These are phyloP conservation scores for Buphagus erythrorhynchus DNA, from an alignment of 2,797 vertebrate genomes.

Conservation along the genomic window DNA sequence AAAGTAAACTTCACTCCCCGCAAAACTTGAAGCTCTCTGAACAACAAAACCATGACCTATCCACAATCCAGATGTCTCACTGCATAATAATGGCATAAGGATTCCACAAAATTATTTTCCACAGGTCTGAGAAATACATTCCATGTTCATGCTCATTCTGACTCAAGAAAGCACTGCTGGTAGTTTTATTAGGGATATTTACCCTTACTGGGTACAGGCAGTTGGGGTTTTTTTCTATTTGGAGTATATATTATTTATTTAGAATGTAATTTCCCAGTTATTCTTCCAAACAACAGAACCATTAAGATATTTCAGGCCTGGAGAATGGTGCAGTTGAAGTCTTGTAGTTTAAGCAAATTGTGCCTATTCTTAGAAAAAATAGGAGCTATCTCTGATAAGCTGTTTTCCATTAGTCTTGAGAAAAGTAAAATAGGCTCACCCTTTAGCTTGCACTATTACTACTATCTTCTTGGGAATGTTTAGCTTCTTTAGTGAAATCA, in stretches of 20 bases:
- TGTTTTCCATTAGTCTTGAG: conserved; percentile 24
- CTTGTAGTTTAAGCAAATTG: not conserved
- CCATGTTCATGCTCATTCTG: not conserved
- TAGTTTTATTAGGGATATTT: not conserved
- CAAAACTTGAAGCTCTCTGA: not conserved
- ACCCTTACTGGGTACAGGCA: not conserved
- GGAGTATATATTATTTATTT: not conserved
- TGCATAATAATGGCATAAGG: not conserved
- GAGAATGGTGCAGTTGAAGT: not conserved
- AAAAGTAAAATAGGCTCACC: conserved; percentile 12
- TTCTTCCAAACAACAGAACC: not conserved
- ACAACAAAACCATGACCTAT: not conserved
- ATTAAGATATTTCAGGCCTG: not conserved
- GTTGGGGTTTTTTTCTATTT: not conserved
- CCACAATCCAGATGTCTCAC: not conserved
- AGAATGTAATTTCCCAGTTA: not conserved
- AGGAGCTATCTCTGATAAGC: not conserved
- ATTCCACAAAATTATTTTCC: not conserved
- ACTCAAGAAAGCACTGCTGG: not conserved
- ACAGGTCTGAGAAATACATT: not conserved
- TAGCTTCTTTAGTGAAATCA: conserved; percentile 60
- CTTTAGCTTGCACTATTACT: conserved; percentile 5
- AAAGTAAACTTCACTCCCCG: not conserved
- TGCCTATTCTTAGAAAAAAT: not conserved
- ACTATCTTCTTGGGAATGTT: conserved; percentile 33